These are phyloP conservation scores for Hypsibius dujardini DNA, from an alignment of 1,140 invertebrate genomes.

Conservation along the genomic window DNA sequence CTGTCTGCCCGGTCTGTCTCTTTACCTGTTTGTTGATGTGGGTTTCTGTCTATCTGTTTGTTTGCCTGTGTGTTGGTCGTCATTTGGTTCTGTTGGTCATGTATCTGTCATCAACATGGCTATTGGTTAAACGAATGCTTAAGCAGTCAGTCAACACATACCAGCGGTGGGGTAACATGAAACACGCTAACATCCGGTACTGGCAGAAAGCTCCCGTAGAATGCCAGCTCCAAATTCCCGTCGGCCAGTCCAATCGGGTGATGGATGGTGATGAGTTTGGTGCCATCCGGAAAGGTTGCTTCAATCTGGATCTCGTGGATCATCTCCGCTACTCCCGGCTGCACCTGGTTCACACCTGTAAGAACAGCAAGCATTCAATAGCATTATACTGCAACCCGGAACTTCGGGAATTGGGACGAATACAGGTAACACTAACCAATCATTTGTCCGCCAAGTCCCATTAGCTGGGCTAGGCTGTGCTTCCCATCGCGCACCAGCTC, in stretches of 20 bases:
- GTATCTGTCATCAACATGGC: no score
- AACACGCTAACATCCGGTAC: slow-evolving; percentile 27
- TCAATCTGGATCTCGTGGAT: slow-evolving; percentile 31
- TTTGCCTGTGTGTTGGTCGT: no score
- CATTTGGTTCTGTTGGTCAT: no score
- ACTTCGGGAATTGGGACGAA: background rate
- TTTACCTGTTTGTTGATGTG: no score
- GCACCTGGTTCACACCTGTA: slow-evolving; percentile 30
- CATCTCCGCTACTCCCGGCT: slow-evolving; percentile 31
- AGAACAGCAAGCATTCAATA: background rate
- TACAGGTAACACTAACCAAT: slow-evolving; percentile 28
- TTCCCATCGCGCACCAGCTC: slow-evolving; percentile 31
- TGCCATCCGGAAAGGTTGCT: slow-evolving; percentile 34
- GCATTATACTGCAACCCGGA: no score
- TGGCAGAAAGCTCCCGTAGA: slow-evolving; percentile 34
- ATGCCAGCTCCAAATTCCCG: slow-evolving; percentile 30
- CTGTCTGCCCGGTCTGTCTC: no score
- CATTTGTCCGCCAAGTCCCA: slow-evolving; percentile 29
- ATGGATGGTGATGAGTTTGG: slow-evolving; percentile 33
- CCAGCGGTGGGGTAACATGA: background rate
- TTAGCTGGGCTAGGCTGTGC: slow-evolving; percentile 28
- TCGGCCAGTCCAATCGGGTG: slow-evolving; percentile 29
- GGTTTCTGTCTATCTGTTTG: no score
- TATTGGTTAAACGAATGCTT: no score
- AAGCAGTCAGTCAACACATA: background rate